These are phyloP conservation scores for Notothenia rossii DNA, from an alignment of 2,113 vertebrate genomes.

Conservation along the genomic window DNA sequence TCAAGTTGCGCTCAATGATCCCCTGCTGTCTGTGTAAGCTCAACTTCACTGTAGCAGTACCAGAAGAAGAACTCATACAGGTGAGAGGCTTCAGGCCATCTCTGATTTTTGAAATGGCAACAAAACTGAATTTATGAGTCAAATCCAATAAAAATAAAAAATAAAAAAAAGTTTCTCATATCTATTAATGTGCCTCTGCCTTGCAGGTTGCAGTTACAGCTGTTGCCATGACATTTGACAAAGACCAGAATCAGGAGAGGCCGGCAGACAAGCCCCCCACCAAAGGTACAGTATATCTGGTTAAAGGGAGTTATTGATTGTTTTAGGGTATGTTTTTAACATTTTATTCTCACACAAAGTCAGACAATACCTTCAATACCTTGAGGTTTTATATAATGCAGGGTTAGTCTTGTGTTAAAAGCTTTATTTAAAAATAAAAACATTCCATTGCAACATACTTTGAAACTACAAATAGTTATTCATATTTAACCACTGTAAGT, in stretches of 20 bases:
- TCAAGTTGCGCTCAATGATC: conserved; percentile 96
- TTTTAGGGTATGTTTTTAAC: neutral
- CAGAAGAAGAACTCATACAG: conserved; percentile 98
- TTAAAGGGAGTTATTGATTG: neutral
- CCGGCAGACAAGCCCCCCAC: conserved; percentile 85
- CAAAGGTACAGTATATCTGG: conserved; percentile 85
- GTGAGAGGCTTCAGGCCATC: conserved; percentile 68
- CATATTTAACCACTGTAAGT: neutral
- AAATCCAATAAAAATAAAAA: neutral
- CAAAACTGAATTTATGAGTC: neutral
- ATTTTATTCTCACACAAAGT: neutral
- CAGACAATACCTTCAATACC: neutral
- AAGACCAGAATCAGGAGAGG: conserved; percentile 90
- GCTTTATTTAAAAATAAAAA: neutral
- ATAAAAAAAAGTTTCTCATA: neutral
- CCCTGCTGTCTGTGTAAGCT: conserved; percentile 98
- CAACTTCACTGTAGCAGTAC: conserved; percentile 96
- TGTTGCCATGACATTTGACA: conserved; percentile 96
- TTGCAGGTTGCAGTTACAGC: conserved; percentile 95
- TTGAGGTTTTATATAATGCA: neutral
- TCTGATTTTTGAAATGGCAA: neutral
- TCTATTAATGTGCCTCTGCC: neutral
- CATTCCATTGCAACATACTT: neutral
- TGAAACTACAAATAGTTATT: neutral
- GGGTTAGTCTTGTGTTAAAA: neutral